phyloP scores from a whole-genome alignment of 2,888 invertebrate genomes.

The Drosophila seclusa region DNA sequence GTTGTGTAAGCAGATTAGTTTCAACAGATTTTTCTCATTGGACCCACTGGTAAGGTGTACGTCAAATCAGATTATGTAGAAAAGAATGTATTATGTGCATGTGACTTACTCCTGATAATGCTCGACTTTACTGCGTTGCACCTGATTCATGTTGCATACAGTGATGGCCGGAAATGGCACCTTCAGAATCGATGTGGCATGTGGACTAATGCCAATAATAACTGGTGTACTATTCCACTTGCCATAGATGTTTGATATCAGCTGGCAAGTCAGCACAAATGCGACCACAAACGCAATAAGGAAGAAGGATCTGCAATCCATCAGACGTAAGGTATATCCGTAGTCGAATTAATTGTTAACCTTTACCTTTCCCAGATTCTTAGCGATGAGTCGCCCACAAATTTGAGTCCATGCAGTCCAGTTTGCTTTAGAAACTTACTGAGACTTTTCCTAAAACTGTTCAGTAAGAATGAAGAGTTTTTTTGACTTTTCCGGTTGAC shows the following conservation, averaged over 20 bases:
- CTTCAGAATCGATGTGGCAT: slow-evolving; percentile 88
- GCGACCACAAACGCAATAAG: slow-evolving; percentile 88
- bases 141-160: slow-evolving; percentile 94
- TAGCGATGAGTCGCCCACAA: slow-evolving; percentile 68
- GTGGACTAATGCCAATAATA: slow-evolving; percentile 91
- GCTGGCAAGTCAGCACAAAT: slow-evolving; percentile 85
- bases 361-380: slow-evolving; percentile 75
- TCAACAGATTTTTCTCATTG: slow-evolving; percentile 58
- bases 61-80: neutral
- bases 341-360: neutral
- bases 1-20: slow-evolving; percentile 55
- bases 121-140: slow-evolving; percentile 88
- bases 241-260: slow-evolving; percentile 89
- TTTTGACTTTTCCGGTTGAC: slow-evolving; percentile 12
- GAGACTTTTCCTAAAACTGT: slow-evolving; percentile 55
- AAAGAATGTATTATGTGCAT: neutral
- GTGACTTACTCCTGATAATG: slow-evolving; percentile 82
- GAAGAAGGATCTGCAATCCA: slow-evolving; percentile 89
- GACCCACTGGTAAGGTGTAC: slow-evolving; percentile 52
- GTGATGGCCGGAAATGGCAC: slow-evolving; percentile 94
- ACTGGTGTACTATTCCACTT: slow-evolving; percentile 91
- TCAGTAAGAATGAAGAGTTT: slow-evolving; percentile 30
- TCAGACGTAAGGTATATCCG: neutral
- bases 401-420: slow-evolving; percentile 77
- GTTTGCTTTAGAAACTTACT: slow-evolving; percentile 69